Evolutionary conservation across 1,140 invertebrate genomes (phyloP), one percentile per base, ranked within the genome.

Genomic region (Prorops nasuta): DNA sequence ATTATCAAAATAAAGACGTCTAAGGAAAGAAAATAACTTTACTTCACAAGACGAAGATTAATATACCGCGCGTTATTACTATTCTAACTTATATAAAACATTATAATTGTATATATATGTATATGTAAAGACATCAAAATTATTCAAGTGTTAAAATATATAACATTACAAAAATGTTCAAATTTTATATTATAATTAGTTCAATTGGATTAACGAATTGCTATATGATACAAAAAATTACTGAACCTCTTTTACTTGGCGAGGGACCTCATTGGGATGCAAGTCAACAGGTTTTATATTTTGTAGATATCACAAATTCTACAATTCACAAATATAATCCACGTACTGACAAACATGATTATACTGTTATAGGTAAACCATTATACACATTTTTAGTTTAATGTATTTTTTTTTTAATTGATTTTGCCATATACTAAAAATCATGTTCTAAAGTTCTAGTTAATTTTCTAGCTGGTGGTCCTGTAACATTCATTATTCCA

Each of bases 181-280:
- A n/a, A n/a, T n/a, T n/a, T n/a, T n/a, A n/a, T n/a, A n/a, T n/a
- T n/a, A n/a, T n/a, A n/a, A n/a, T n/a, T n/a, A n/a, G n/a, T n/a
- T n/a, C n/a, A n/a, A n/a, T n/a, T n/a, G n/a, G n/a, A n/a, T n/a
- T n/a, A n/a, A n/a, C n/a, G n/a, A n/a, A n/a, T n/a, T n/a, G n/a
- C n/a, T 15, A 40, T 36, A 18, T 19, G n/a, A 34, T 43, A 49
- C 22, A 60, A 44, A 44, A 34, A 18, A 10, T 73, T 1, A 58
- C 61, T 14, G 51, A 41, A 4, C 57, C 69, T 24, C 49, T 73
- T 6, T 68, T 74, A 34, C 77, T 83, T 51, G 78, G 74, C 9
- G 85, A 88, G 74, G 86, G 77, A 42, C 88, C 82, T 28, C 82
- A 86, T 56, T 91, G 88, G 88, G 84, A 88, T 66, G 69, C 66